Conservation (phyloP, 2,888 invertebrate genomes). For the Octonoba sinensis region DNA sequence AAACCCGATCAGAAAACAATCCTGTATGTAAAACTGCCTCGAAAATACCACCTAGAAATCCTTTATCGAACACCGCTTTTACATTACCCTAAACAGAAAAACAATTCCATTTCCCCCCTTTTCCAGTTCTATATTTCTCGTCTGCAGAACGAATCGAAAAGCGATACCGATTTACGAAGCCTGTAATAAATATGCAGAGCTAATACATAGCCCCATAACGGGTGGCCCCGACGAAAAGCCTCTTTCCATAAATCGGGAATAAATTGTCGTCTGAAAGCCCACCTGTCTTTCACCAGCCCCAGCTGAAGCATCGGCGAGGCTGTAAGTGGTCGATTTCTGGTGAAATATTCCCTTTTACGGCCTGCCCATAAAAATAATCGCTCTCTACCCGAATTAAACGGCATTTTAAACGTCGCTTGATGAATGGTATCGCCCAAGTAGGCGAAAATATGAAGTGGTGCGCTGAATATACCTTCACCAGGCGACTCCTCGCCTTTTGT, state of each 20-base stretch:
- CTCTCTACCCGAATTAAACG: slow-evolving; percentile 54
- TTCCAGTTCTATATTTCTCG: too few relatives aligned
- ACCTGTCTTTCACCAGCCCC: slow-evolving; percentile 24
- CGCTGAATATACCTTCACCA: too few relatives aligned
- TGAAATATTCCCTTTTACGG: slow-evolving; percentile 56
- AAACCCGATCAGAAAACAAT: too few relatives aligned
- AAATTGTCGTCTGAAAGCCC: slow-evolving; percentile 54
- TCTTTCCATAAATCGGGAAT: slow-evolving; percentile 58
- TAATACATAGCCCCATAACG: slow-evolving; percentile 33
- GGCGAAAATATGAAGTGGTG: too few relatives aligned
- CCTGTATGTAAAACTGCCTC: too few relatives aligned
- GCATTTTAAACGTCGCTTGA: slow-evolving; percentile 54
- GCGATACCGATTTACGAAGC: slow-evolving; percentile 27
- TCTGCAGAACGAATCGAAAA: slow-evolving; percentile 21
- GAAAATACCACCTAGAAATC: too few relatives aligned
- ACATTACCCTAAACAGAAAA: too few relatives aligned
- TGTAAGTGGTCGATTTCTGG: slow-evolving; percentile 54
- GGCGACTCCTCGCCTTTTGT: too few relatives aligned
- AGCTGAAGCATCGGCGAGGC: slow-evolving; percentile 36
- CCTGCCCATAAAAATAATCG: slow-evolving; percentile 60
- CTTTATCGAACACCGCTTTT: too few relatives aligned
- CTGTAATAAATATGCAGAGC: slow-evolving; percentile 45
- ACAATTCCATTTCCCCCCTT: too few relatives aligned
- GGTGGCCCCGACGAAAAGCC: slow-evolving; percentile 8
- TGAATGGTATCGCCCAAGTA: slow-evolving; percentile 27